Evolutionary conservation across 2,797 vertebrate species (phyloP).

Genomic region (Distichodus sexfasciatus): DNA sequence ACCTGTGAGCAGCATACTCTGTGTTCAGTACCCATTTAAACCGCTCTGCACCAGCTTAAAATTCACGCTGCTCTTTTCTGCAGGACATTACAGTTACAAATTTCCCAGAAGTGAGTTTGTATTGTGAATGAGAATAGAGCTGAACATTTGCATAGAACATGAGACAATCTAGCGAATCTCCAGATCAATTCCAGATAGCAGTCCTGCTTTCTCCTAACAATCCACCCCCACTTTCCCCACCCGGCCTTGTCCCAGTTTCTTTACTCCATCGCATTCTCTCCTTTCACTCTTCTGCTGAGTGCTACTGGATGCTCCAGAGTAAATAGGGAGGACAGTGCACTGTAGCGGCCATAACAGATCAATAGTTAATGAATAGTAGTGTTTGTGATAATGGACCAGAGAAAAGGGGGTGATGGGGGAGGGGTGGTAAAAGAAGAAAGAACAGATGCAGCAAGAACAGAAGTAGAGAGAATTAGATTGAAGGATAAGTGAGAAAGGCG

Average conservation of each 20-base stretch:
- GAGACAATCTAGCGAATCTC: neutral
- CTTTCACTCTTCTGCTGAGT: neutral
- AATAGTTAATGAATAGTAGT: constrained; percentile 44
- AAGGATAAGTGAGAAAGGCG: no score
- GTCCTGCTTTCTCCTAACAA: neutral
- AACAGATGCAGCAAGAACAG: constrained; percentile 26
- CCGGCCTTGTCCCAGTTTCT: neutral
- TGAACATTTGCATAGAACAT: neutral
- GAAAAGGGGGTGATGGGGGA: constrained; percentile 21
- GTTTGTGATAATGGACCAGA: constrained; percentile 12
- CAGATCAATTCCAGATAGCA: neutral
- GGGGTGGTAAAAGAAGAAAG: neutral
- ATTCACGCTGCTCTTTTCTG: no score
- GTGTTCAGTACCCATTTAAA: no score
- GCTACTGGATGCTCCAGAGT: neutral
- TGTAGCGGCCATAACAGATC: constrained; percentile 20
- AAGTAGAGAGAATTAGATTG: constrained; percentile 36
- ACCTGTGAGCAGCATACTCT: no score
- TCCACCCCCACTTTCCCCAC: neutral
- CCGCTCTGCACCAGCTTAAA: no score
- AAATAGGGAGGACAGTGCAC: neutral
- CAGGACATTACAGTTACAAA: no score
- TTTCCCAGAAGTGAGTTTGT: neutral
- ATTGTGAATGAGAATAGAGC: no score
- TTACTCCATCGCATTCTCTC: neutral